A percentile compares a stretch with the other conserved stretches of the same genome.
These are phyloP conservation scores for Acleris holmiana DNA, from an alignment of 2,888 invertebrate genomes.

Conservation along the genomic window DNA sequence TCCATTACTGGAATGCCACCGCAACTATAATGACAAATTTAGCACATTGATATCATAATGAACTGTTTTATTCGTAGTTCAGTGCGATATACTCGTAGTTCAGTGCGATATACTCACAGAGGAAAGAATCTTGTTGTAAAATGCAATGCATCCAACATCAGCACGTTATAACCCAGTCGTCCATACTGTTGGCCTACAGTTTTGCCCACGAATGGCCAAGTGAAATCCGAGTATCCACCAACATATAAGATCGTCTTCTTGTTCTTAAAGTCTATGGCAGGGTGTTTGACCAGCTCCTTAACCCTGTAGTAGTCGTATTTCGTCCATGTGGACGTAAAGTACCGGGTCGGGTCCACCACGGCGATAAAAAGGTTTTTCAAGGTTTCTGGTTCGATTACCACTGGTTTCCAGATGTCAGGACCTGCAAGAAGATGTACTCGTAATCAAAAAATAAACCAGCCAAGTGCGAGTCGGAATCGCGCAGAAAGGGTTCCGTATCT, in stretches of 20 bases:
- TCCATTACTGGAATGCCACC: too few species aligned
- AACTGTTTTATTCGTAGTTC: too few species aligned
- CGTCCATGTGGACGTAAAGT: slow-evolving; percentile 40
- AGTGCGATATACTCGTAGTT: not conserved
- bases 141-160: slow-evolving; percentile 56
- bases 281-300: slow-evolving; percentile 53
- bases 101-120: slow-evolving; percentile 65
- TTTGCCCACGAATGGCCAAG: slow-evolving; percentile 49
- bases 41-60: too few species aligned
- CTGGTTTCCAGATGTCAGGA: slow-evolving; percentile 55
- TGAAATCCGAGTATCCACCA: slow-evolving; percentile 64
- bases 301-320: slow-evolving; percentile 63
- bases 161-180: slow-evolving; percentile 58
- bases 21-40: too few species aligned
- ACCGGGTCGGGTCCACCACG: slow-evolving; percentile 46
- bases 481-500: too few species aligned
- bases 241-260: slow-evolving; percentile 59
- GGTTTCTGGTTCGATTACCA: slow-evolving; percentile 53
- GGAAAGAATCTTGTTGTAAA: slow-evolving; percentile 64
- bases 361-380: slow-evolving; percentile 54
- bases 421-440: slow-evolving; percentile 50
- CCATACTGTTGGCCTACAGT: slow-evolving; percentile 51
- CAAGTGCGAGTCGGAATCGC: too few species aligned
- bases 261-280: slow-evolving; percentile 50
- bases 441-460: not conserved